Conservation (phyloP, 2,113 vertebrate genomes). For the Donacobius atricapilla region DNA sequence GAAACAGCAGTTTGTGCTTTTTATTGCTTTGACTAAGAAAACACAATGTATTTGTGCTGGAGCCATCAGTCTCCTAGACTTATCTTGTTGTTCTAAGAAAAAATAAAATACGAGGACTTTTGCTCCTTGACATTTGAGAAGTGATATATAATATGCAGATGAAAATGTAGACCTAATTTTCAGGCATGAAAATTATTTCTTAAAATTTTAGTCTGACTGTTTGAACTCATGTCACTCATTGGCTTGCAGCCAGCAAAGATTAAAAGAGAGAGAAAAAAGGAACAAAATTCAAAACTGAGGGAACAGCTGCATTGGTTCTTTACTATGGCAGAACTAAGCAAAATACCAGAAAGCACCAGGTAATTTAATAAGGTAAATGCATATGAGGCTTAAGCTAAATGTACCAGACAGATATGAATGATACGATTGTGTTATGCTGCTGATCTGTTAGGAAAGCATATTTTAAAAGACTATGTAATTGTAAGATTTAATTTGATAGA, state of each 20-base stretch:
- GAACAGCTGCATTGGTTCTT: constrained; percentile 39
- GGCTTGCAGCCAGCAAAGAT: background rate
- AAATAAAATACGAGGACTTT: background rate
- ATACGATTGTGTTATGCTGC: constrained; percentile 4
- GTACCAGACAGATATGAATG: background rate
- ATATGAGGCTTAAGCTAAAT: background rate
- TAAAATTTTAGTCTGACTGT: background rate
- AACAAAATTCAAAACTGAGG: background rate
- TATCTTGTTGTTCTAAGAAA: background rate
- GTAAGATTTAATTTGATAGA: background rate
- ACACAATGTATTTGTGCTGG: background rate
- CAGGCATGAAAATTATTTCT: background rate
- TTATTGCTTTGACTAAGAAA: background rate
- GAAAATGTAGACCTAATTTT: background rate
- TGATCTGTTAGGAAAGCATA: background rate
- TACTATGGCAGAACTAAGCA: constrained; percentile 1
- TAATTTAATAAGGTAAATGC: constrained; percentile 50
- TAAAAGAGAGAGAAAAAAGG: background rate
- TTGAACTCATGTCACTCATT: background rate
- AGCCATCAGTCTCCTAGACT: background rate
- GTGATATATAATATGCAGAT: background rate
- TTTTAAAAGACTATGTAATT: background rate
- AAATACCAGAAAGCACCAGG: constrained; percentile 20
- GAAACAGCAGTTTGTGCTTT: background rate
- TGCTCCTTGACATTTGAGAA: background rate